Evolutionary conservation across 2,888 invertebrate genomes (phyloP), one percentile per base, ranked within the genome.

Genomic region (Caenorhabditis parvicauda): DNA sequence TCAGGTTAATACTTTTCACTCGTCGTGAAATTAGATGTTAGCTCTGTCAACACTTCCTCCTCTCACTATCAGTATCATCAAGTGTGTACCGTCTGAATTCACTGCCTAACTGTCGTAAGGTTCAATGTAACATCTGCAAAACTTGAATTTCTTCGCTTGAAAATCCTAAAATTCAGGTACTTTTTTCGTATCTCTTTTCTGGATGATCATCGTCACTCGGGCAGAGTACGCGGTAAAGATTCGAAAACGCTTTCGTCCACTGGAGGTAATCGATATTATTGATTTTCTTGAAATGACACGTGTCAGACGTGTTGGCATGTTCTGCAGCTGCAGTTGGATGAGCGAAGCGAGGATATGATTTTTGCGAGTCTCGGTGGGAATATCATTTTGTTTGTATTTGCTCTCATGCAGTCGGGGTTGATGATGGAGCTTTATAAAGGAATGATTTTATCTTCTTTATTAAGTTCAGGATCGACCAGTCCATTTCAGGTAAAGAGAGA

Each of bases 281-380:
- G 22, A 6, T 22, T 19, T 14, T 4, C 3, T 39, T 4, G 5
- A 43, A 22, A 14, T 50, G 35, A 27, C 17, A 22, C 22, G 9
- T 43, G 61, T 44, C 50, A 75, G 70, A 68, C 68, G 63, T 29
- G 62, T 4, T 76, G 75, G 74, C 66, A 74, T 17, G 61, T 66
- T 4, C 48, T 72, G 5, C 64, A 72, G 35, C 38, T 76, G 14
- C 76, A 76, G 58, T 49, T 76, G 21, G 71, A 73, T 43, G 76
- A 76, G 41, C 54, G 60, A 42, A 66, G 57, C 41, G 64, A 69
- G 4, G 59, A 69, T 37, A 63, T 70, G 59, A 6, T 49, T 44
- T 9, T 28, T 45, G 28, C 17, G 28, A 45, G 14, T 6, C 7
- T 12, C 7, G 9, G 17, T 44, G 25, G 9, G 7, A 7, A 44